These are phyloP conservation scores for Tethya wilhelma DNA, from an alignment of 37 sponge, comb jelly and placozoan genomes.

Conservation along the genomic window DNA sequence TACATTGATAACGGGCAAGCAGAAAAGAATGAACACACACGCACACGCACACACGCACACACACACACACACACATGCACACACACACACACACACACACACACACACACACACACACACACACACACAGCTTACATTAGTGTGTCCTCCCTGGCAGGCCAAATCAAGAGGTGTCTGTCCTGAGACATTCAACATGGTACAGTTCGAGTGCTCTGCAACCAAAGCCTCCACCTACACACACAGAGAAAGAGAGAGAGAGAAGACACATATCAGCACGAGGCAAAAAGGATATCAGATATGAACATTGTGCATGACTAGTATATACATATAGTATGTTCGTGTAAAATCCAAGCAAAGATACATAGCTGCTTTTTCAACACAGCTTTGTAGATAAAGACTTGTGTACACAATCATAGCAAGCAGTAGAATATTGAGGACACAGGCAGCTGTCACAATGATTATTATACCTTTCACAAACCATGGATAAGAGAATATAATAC, in stretches of 20 bases:
- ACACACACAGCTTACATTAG: conserved; percentile 51
- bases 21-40: neutral
- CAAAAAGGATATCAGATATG: no score
- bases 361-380: no score
- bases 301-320: no score
- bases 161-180: conserved; percentile 85
- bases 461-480: no score
- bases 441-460: no score
- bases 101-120: neutral
- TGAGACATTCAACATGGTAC: conserved; percentile 66
- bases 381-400: no score
- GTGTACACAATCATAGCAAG: no score
- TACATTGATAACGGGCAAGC: neutral
- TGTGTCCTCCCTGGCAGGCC: conserved; percentile 84
- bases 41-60: conserved; percentile 23
- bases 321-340: no score
- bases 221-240: conserved; percentile 76
- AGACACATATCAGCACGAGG: no score
- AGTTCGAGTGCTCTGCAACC: conserved; percentile 67
- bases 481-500: no score
- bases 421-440: no score
- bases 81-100: conserved; percentile 23
- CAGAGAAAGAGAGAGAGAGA: conserved; percentile 9
- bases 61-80: conserved; percentile 15
- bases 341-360: no score